Evolutionary conservation across 2,113 vertebrate species (phyloP).

Genomic region (Python bivittatus): DNA sequence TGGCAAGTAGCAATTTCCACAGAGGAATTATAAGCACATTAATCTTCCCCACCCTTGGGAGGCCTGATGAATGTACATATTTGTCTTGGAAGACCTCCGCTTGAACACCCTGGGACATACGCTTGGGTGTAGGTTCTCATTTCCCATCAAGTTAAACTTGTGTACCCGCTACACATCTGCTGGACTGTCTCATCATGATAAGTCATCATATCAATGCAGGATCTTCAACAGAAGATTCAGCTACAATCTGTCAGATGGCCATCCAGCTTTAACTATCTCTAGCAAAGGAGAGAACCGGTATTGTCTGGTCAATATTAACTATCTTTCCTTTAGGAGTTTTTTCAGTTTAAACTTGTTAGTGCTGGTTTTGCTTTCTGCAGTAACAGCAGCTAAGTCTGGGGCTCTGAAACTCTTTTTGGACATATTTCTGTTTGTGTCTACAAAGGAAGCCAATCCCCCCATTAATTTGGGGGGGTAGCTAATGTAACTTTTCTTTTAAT

Average conservation of each 20-base stretch:
- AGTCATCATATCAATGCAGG: not conserved
- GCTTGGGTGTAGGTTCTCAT: not conserved
- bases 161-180: not conserved
- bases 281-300: not conserved
- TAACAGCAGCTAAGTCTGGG: not conserved
- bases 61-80: not conserved
- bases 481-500: not conserved
- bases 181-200: not conserved
- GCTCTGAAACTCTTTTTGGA: not conserved
- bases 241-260: not conserved
- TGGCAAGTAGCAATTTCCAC: not conserved
- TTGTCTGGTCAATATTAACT: not conserved
- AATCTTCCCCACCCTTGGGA: not conserved
- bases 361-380: not conserved
- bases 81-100: not conserved
- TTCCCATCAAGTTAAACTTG: not conserved
- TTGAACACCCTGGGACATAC: not conserved
- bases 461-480: not conserved
- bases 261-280: not conserved
- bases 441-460: not conserved
- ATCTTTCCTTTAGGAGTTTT: not conserved
- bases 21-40: not conserved
- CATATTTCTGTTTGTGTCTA: not conserved
- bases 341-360: not conserved
- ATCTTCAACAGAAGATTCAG: not conserved